Evolutionary conservation across 2,797 vertebrate genomes (phyloP), one percentile per base, ranked within the genome.

Genomic region (Atherinosoma microstoma): DNA sequence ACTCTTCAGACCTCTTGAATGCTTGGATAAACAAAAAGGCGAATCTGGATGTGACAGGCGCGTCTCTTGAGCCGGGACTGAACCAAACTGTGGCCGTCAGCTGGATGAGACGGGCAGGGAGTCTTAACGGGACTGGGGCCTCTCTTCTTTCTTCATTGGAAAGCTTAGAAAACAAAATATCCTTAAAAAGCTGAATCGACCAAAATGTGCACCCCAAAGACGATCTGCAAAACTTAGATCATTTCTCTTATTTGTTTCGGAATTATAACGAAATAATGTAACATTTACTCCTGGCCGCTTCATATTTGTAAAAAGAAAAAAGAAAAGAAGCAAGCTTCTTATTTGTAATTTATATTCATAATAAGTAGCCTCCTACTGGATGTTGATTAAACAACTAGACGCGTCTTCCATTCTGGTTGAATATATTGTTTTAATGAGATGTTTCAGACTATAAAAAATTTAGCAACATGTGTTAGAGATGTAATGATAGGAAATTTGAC

Each of bases 1-100:
- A 29, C 42, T 61, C 32, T 58, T 58, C 62, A 58, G 24, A 2
- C 60, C 73, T 61, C 58, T 77, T 73, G 35, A 65, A 16, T 30
- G 63, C 67, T 47, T 63, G 54, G 11, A 0, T 2, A 57, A 30
- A 91, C 76, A 90, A 87, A 58, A 3, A 51, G 45, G 65, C 3
- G 70, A 38, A 56, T 88, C 92, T 94, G 93, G 54, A 70, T 80
- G 5, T 94, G 93, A 94, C 93, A 94, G 86, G 87, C 88, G 64
- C 58, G 67, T 67, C 74, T 80, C 78, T 87, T 91, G 69, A 84
- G 63, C 3, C 11, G 42, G 47, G 67, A 73, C 57, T 74, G 35
- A 61, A 60, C 62, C 65, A 24, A 59, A 64, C 62, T 42, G 0
- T 6, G 73, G 12, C 69, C 68, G 93, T 93, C 93, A 94, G 92